These are phyloP conservation scores for Isotomurus palustris DNA, from an alignment of 2,888 invertebrate species.

Conservation along the genomic window DNA sequence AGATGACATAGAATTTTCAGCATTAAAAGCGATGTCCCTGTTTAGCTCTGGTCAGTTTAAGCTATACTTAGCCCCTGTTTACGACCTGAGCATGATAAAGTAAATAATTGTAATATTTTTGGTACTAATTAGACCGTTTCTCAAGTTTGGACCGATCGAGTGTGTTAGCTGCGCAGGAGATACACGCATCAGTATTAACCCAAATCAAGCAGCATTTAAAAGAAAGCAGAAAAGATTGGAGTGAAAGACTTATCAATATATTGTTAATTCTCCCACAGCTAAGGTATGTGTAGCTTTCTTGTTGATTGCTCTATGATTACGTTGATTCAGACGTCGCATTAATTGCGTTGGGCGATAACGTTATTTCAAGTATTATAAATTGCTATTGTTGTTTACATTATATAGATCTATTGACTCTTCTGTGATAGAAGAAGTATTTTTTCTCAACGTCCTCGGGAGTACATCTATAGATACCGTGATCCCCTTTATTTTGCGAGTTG, in stretches of 20 bases:
- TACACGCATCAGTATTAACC: slow-evolving; percentile 30
- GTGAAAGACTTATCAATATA: slow-evolving; percentile 28
- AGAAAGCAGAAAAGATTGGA: slow-evolving; percentile 29
- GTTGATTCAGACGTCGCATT: too few relatives aligned
- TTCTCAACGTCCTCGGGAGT: slow-evolving; percentile 83
- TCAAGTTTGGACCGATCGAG: slow-evolving; percentile 30
- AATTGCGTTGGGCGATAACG: too few relatives aligned
- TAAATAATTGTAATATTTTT: slow-evolving; percentile 5
- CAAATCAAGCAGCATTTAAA: slow-evolving; percentile 37
- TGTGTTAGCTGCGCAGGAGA: slow-evolving; percentile 36
- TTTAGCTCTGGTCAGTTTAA: slow-evolving; percentile 67
- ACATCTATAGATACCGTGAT: slow-evolving; percentile 94
- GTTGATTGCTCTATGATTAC: not conserved
- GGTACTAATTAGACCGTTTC: slow-evolving; percentile 31
- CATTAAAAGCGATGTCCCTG: slow-evolving; percentile 75
- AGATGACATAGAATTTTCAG: slow-evolving; percentile 80
- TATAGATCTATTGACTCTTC: slow-evolving; percentile 34
- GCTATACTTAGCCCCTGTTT: not conserved
- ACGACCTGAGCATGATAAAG: not conserved
- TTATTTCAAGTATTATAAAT: slow-evolving; percentile 2
- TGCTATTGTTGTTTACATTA: slow-evolving; percentile 1
- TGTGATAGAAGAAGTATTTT: slow-evolving; percentile 80
- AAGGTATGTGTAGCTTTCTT: slow-evolving; percentile 24
- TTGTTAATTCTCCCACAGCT: slow-evolving; percentile 40
- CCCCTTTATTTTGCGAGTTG: slow-evolving; percentile 68